Conservation (phyloP, 2,113 vertebrate species). For the Eurystomus gularis region DNA sequence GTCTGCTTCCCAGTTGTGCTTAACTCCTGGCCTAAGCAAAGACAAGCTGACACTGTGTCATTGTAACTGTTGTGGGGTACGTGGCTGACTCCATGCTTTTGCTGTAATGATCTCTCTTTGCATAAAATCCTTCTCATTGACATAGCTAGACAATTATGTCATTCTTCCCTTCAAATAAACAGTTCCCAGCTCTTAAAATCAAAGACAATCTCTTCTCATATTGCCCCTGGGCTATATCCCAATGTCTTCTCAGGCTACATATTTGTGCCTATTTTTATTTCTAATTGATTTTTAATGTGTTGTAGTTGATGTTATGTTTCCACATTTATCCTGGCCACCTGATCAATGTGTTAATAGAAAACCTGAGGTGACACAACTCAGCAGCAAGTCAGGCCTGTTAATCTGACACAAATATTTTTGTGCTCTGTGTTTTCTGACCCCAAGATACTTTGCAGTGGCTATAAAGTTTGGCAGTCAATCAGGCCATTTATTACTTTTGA, state of each 20-base stretch:
- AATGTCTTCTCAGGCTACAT: background rate
- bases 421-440: background rate
- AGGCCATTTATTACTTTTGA: background rate
- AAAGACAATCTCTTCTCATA: background rate
- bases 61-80: background rate
- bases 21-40: background rate
- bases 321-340: background rate
- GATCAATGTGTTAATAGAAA: background rate
- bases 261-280: background rate
- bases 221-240: background rate
- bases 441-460: background rate
- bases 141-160: conserved; percentile 15
- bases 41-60: background rate
- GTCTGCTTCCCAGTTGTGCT: background rate
- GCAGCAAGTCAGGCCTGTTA: background rate
- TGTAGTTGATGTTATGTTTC: background rate
- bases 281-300: background rate
- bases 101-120: background rate
- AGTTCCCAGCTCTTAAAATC: conserved; percentile 19
- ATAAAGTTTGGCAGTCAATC: background rate
- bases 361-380: background rate
- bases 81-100: background rate
- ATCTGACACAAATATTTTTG: background rate
- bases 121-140: background rate
- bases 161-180: conserved; percentile 11